These are phyloP conservation scores for Pseudobourletiella spinata DNA, from an alignment of 1,140 invertebrate genomes.

Conservation along the genomic window DNA sequence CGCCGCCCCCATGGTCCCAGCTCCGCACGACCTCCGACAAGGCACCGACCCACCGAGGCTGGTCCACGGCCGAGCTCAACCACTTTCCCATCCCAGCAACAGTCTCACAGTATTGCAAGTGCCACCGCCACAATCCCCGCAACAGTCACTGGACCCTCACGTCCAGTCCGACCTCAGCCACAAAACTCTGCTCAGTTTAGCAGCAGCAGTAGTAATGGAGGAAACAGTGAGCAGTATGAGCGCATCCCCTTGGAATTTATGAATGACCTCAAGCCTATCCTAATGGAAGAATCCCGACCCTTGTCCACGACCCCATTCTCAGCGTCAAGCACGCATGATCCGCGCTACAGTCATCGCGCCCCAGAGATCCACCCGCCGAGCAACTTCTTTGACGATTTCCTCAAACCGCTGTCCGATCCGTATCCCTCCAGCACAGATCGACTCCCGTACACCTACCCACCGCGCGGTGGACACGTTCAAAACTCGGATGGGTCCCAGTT, in stretches of 20 bases:
- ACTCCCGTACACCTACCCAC: not conserved
- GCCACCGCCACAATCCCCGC: not conserved
- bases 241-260: not conserved
- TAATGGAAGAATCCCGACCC: not conserved
- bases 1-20: not conserved
- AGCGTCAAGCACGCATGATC: not conserved
- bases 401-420: not conserved
- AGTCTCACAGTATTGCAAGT: not conserved
- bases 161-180: not conserved
- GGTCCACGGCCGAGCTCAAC: not conserved
- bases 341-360: not conserved
- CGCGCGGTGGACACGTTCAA: not conserved
- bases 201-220: not conserved
- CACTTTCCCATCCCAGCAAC: not conserved
- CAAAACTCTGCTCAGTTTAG: not conserved
- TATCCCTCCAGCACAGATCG: not conserved
- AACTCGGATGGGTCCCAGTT: not conserved
- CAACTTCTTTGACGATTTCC: conserved; percentile 2
- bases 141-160: not conserved
- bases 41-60: no score
- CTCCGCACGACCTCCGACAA: no score
- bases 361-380: conserved; percentile 1
- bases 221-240: conserved; percentile 1
- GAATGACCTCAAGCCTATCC: conserved; percentile 1
- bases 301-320: not conserved